Conservation (phyloP, 2,797 vertebrate genomes). For the Acanthurus leucopareius region DNA sequence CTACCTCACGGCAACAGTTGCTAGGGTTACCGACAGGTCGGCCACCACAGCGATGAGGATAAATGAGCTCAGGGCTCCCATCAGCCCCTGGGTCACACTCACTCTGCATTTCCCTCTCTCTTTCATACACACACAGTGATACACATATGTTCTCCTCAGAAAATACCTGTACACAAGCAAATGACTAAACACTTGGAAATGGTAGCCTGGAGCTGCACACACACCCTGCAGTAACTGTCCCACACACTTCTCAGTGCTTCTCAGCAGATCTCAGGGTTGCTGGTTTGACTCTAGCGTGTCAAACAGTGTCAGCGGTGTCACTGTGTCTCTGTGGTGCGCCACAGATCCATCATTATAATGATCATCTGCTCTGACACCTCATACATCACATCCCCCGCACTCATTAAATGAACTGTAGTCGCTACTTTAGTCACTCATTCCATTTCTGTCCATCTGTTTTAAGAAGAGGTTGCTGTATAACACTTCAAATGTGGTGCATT, state of each 20-base stretch:
- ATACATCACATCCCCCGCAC: slow-evolving; percentile 69
- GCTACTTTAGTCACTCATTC: slow-evolving; percentile 65
- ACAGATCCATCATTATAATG: slow-evolving; percentile 67
- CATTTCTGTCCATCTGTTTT: slow-evolving; percentile 64
- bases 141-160: slow-evolving; percentile 16
- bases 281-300: slow-evolving; percentile 51
- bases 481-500: slow-evolving; percentile 44
- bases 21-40: slow-evolving; percentile 78
- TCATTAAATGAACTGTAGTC: slow-evolving; percentile 71
- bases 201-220: not conserved
- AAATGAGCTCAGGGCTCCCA: slow-evolving; percentile 75
- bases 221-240: not conserved
- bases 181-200: slow-evolving; percentile 51
- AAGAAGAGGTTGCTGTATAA: slow-evolving; percentile 24
- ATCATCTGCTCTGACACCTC: slow-evolving; percentile 72
- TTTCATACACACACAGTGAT: not conserved
- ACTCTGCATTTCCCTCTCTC: slow-evolving; percentile 19
- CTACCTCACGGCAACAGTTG: slow-evolving; percentile 73
- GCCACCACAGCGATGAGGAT: slow-evolving; percentile 60
- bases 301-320: not conserved
- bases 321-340: slow-evolving; percentile 27
- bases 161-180: slow-evolving; percentile 57
- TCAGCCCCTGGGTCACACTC: slow-evolving; percentile 59
- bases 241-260: not conserved
- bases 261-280: slow-evolving; percentile 41